A percentile compares a stretch with the other conserved stretches of the same genome.
Evolutionary conservation across 2,113 vertebrate genomes (phyloP).

Genomic region (Sinocyclocheilus anshuiensis): DNA sequence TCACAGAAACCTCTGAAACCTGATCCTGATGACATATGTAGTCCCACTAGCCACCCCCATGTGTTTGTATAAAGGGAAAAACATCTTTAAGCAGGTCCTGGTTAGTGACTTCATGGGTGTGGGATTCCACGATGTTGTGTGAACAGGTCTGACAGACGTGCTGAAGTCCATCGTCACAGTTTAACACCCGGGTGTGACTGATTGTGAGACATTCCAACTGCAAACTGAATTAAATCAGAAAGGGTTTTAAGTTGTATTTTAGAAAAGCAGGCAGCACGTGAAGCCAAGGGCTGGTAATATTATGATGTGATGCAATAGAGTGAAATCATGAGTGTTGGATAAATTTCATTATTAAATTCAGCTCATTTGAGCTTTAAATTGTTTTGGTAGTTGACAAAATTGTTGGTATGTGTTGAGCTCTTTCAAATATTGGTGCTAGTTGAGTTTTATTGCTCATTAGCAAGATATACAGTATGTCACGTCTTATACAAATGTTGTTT

Average conservation of each 20-base stretch:
- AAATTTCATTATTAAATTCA: not conserved
- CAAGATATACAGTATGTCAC: not conserved
- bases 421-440: not conserved
- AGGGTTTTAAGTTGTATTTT: not conserved
- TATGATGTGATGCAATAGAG: constrained; percentile 15
- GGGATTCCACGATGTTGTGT: constrained; percentile 21
- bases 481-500: not conserved
- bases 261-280: not conserved
- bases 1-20: constrained; percentile 3
- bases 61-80: constrained; percentile 26
- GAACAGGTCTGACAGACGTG: constrained; percentile 15
- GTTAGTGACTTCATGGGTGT: constrained; percentile 14
- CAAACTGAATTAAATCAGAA: constrained; percentile 3
- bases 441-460: not conserved
- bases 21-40: constrained; percentile 14
- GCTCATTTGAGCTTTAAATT: not conserved
- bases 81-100: not conserved
- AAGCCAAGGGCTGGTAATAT: not conserved
- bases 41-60: not conserved
- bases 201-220: constrained; percentile 19
- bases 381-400: not conserved
- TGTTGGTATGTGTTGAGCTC: not conserved
- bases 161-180: constrained; percentile 1
- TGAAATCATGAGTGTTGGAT: constrained; percentile 8
- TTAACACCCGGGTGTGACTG: constrained; percentile 5